Conservation (phyloP, 2,888 invertebrate species). For the Euproctis similis region DNA sequence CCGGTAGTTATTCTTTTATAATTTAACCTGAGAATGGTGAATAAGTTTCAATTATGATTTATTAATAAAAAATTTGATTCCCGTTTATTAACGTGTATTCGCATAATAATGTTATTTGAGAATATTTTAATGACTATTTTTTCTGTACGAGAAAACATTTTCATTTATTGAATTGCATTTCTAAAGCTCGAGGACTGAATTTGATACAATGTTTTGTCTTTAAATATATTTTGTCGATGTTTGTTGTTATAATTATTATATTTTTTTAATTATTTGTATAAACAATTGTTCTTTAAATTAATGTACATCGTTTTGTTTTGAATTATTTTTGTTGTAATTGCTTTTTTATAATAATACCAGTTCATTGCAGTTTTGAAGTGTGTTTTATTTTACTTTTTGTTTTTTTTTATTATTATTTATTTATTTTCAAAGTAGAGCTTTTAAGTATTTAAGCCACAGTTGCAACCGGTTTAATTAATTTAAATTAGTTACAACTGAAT, state of each 20-base stretch:
- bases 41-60: constrained; percentile 50
- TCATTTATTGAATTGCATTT: constrained; percentile 74
- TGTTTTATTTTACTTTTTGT: constrained; percentile 71
- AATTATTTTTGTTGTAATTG: constrained; percentile 85
- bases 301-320: constrained; percentile 86
- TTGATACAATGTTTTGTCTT: constrained; percentile 73
- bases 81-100: constrained; percentile 38
- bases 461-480: constrained; percentile 35
- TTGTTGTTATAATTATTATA: constrained; percentile 78
- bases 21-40: constrained; percentile 46
- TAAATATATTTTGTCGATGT: constrained; percentile 77
- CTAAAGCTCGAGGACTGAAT: constrained; percentile 71
- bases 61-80: constrained; percentile 32
- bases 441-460: constrained; percentile 37
- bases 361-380: constrained; percentile 82
- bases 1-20: constrained; percentile 38
- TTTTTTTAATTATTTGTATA: constrained; percentile 82
- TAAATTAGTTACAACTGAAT: constrained; percentile 41
- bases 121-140: constrained; percentile 37
- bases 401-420: no score
- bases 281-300: constrained; percentile 85
- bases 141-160: constrained; percentile 41
- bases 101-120: constrained; percentile 66
- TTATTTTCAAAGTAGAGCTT: constrained; percentile 55
- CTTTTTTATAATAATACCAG: constrained; percentile 83